phyloP scores from a whole-genome alignment of 2,113 vertebrate species.

The Chinchilla lanigera region DNA sequence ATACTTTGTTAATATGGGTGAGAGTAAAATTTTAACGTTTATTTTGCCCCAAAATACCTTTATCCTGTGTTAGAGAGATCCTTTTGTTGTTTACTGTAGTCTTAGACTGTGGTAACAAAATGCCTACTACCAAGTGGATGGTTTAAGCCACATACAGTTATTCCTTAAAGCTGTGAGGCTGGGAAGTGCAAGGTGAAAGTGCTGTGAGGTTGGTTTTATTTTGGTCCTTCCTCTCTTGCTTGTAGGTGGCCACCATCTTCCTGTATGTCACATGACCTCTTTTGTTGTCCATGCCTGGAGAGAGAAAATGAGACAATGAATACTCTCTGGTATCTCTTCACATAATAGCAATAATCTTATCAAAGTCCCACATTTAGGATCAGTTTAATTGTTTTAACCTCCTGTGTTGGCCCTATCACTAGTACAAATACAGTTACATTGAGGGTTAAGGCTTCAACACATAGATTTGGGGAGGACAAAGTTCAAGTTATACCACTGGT shows the following conservation, averaged over 20 bases:
- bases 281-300: too few relatives aligned
- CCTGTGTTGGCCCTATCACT: not conserved
- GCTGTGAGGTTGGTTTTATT: not conserved
- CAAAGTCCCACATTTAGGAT: not conserved
- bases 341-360: not conserved
- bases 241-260: not conserved
- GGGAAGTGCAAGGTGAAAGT: not conserved
- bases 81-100: not conserved
- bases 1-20: not conserved
- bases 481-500: not conserved
- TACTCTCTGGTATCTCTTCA: not conserved
- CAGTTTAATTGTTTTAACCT: not conserved
- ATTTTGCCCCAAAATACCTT: not conserved
- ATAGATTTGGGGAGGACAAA: not conserved
- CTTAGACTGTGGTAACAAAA: not conserved
- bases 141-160: not conserved
- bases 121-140: too few relatives aligned
- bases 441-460: not conserved
- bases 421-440: not conserved
- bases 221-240: too few relatives aligned
- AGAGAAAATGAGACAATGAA: not conserved
- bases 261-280: not conserved
- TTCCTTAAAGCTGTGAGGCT: not conserved
- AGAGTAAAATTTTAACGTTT: not conserved
- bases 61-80: not conserved